Evolutionary conservation across 2,888 invertebrate genomes (phyloP).

Genomic region (Mimumesa dahlbomi): DNA sequence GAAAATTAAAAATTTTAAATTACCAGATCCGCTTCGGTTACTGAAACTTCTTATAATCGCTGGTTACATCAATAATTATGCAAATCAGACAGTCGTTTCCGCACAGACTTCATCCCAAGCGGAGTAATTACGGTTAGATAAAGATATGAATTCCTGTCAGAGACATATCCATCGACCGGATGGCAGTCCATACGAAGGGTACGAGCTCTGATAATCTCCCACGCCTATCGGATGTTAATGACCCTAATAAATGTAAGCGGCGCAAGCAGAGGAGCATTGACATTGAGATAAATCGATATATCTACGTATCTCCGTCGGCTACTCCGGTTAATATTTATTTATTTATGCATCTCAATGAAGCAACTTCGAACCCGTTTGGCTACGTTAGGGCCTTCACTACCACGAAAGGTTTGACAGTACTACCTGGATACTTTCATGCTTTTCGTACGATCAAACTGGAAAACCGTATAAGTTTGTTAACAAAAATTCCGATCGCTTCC

Average conservation of each 20-base stretch:
- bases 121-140: constrained; percentile 23
- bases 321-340: constrained; percentile 76
- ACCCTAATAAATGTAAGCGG: constrained; percentile 76
- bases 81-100: neutral
- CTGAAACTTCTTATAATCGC: no score
- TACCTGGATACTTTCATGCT: constrained; percentile 29
- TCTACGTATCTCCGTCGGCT: constrained; percentile 67
- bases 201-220: constrained; percentile 45
- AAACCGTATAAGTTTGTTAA: no score
- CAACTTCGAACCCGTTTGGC: constrained; percentile 73
- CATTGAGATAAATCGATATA: constrained; percentile 75
- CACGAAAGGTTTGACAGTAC: constrained; percentile 54
- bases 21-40: no score
- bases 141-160: constrained; percentile 37
- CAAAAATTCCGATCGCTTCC: no score
- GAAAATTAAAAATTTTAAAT: no score
- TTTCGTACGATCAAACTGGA: neutral
- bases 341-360: constrained; percentile 73
- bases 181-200: constrained; percentile 30
- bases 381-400: constrained; percentile 67
- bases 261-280: constrained; percentile 70
- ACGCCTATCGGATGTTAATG: constrained; percentile 74
- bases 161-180: constrained; percentile 33
- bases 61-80: neutral
- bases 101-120: neutral